Evolutionary conservation across 1,140 invertebrate genomes (phyloP).

Genomic region (Solen grandis): DNA sequence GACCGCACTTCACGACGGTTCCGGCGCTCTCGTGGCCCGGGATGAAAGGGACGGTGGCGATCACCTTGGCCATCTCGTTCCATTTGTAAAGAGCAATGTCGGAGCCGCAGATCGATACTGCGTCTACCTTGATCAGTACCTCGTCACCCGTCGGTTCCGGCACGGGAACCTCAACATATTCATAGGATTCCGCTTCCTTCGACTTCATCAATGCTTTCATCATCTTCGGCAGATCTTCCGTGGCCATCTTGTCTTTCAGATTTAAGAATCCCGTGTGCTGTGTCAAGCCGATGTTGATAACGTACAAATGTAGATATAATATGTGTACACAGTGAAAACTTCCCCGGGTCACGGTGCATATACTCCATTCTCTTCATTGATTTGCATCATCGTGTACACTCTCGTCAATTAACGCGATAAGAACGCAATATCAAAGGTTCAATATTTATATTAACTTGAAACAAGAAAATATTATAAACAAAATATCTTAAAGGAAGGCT

Average conservation of each 20-base stretch:
- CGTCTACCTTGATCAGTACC: constrained; percentile 73
- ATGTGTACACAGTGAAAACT: no score
- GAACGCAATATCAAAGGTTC: no score
- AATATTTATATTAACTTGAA: no score
- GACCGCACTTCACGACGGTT: constrained; percentile 76
- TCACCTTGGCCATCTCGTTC: constrained; percentile 72
- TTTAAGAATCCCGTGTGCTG: background rate
- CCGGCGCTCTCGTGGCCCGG: constrained; percentile 78
- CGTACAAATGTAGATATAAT: no score
- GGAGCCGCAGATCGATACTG: constrained; percentile 75
- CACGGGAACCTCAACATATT: constrained; percentile 67
- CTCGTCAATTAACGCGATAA: no score
- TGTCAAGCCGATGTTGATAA: background rate
- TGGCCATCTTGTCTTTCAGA: constrained; percentile 64
- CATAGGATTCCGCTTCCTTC: constrained; percentile 69
- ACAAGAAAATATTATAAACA: no score
- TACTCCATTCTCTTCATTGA: no score
- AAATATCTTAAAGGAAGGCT: no score
- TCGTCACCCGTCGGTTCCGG: constrained; percentile 74
- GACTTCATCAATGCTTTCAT: constrained; percentile 76
- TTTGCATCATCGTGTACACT: no score
- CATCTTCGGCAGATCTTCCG: constrained; percentile 60
- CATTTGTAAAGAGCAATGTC: constrained; percentile 76
- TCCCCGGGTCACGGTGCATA: no score
- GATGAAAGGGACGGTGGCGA: constrained; percentile 75